A percentile compares a stretch with the other conserved stretches of the same genome.
Conservation (phyloP, 2,797 vertebrate genomes). For the Peromyscus attwateri region DNA sequence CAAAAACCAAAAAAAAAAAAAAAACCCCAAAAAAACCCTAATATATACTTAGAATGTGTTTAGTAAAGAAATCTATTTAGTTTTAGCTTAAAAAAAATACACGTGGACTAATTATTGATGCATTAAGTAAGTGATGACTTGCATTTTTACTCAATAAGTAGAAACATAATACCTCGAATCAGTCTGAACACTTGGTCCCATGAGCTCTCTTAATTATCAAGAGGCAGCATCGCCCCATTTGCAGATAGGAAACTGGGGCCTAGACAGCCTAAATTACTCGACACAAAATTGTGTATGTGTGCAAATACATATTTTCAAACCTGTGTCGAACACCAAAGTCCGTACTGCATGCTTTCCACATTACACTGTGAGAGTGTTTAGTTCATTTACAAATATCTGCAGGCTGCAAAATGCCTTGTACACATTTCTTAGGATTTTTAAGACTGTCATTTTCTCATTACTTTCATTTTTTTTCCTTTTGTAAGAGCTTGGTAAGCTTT, state of each 20-base stretch:
- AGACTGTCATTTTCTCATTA: not conserved
- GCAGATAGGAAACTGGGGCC: not conserved
- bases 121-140: not conserved
- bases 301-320: not conserved
- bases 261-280: not conserved
- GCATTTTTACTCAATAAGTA: not conserved
- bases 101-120: not conserved
- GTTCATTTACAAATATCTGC: not conserved
- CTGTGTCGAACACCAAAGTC: not conserved
- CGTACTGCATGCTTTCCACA: not conserved
- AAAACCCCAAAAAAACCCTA: not conserved
- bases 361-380: not conserved
- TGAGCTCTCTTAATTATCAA: slow-evolving; percentile 20
- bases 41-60: not conserved
- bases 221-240: not conserved
- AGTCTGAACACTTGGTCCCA: not conserved
- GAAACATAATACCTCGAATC: not conserved
- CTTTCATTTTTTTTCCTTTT: not conserved
- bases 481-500: not conserved
- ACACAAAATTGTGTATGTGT: not conserved
- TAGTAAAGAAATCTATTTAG: not conserved
- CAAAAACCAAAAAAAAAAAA: not conserved
- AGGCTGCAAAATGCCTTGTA: not conserved
- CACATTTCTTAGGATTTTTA: not conserved
- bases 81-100: not conserved